phyloP scores from a whole-genome alignment of 2,797 vertebrate genomes.

The Tapera naevia region DNA sequence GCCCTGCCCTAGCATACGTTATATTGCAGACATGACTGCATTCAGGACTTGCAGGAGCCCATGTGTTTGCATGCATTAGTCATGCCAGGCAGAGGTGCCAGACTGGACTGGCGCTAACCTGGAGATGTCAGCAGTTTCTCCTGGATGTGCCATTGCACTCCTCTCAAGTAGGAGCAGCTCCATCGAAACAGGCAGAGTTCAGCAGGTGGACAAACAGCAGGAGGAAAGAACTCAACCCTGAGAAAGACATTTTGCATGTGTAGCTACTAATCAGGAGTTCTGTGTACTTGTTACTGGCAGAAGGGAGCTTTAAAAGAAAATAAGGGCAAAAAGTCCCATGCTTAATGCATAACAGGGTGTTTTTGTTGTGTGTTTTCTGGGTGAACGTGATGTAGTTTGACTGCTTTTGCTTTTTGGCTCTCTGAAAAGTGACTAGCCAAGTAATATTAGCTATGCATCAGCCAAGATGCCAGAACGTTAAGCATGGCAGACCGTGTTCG shows the following conservation, averaged over 20 bases:
- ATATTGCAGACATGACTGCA: background rate
- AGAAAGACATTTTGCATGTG: conserved; percentile 10
- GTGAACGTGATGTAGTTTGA: background rate
- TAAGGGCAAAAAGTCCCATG: background rate
- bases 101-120: background rate
- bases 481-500: background rate
- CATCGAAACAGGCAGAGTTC: background rate
- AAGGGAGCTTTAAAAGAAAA: background rate
- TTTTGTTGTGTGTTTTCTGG: background rate
- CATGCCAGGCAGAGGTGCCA: background rate
- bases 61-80: background rate
- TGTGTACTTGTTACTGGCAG: background rate
- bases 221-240: background rate
- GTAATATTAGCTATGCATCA: background rate
- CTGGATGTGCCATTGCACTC: background rate
- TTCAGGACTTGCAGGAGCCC: background rate
- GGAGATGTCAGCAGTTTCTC: background rate
- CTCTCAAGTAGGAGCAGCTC: background rate
- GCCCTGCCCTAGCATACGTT: background rate
- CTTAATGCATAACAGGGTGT: background rate
- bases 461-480: background rate
- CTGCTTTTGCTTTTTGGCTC: background rate
- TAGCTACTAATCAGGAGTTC: background rate
- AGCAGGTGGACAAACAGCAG: background rate
- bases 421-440: background rate